These are phyloP conservation scores for Mimachlamys varia DNA, from an alignment of 2,888 invertebrate genomes.

Conservation along the genomic window DNA sequence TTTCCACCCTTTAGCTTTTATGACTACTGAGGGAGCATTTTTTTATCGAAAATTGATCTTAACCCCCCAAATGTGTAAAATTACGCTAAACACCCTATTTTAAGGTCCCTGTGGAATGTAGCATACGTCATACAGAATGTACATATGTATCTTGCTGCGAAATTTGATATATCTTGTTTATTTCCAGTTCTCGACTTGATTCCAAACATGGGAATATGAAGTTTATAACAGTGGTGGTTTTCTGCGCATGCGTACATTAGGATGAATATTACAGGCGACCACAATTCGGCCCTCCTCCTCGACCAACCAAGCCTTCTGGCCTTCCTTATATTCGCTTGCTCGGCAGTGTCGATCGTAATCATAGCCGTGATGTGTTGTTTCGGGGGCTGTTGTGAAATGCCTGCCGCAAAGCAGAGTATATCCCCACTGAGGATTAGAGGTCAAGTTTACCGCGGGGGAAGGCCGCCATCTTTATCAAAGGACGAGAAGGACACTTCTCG, in stretches of 20 bases:
- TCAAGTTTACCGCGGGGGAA: not conserved
- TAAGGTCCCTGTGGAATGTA: no score
- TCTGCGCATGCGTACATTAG: not conserved
- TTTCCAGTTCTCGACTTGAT: no score
- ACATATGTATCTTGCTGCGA: no score
- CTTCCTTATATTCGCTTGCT: not conserved
- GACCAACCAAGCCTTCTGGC: slow-evolving; percentile 1
- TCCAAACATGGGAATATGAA: no score
- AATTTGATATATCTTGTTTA: no score
- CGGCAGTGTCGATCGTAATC: not conserved
- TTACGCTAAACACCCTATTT: no score
- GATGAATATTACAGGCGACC: not conserved
- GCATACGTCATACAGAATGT: no score
- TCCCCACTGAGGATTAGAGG: not conserved
- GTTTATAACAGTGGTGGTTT: no score
- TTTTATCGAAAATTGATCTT: no score
- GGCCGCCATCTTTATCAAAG: not conserved
- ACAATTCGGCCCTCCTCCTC: not conserved
- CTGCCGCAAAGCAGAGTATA: not conserved
- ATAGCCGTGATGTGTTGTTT: not conserved
- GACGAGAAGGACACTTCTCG: not conserved
- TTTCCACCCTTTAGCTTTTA: no score
- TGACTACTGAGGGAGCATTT: no score
- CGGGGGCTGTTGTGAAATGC: not conserved
- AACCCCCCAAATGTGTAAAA: no score